phyloP scores from a whole-genome alignment of 2,113 vertebrate genomes.

The Uria lomvia region DNA sequence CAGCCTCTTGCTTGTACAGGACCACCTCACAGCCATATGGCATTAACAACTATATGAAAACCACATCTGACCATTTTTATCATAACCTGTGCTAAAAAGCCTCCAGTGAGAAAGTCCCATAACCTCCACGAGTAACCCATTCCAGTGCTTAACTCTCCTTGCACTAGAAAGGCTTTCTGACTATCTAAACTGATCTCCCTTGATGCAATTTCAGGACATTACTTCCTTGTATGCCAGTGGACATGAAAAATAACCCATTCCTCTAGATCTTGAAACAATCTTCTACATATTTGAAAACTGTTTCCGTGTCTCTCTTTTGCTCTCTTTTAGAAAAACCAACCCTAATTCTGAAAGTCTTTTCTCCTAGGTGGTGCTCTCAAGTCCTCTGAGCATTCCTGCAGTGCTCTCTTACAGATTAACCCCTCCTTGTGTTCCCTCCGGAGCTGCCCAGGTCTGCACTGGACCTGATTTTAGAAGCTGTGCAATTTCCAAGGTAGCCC shows the following conservation, averaged over 20 bases:
- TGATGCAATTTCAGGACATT: neutral
- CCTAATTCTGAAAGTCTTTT: neutral
- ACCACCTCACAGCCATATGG: neutral
- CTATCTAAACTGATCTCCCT: neutral
- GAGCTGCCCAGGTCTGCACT: neutral
- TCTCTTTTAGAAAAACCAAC: neutral
- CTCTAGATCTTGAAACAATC: neutral
- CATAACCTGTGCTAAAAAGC: neutral
- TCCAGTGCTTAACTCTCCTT: neutral
- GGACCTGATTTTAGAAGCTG: neutral
- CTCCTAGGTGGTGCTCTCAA: neutral
- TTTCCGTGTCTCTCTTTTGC: neutral
- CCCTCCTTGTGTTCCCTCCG: neutral
- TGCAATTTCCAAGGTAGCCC: neutral
- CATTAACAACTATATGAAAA: neutral
- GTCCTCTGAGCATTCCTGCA: neutral
- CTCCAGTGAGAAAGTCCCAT: neutral
- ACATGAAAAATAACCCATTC: neutral
- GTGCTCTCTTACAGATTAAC: neutral
- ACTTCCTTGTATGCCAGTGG: accelerated
- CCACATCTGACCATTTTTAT: neutral
- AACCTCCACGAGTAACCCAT: neutral
- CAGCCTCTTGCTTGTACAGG: neutral
- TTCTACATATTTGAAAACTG: neutral
- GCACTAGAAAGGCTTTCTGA: neutral